Percentiles rank a stretch among this genome's conserved stretches.
Conservation (phyloP, 2,797 vertebrate species). For the Allobates femoralis region DNA sequence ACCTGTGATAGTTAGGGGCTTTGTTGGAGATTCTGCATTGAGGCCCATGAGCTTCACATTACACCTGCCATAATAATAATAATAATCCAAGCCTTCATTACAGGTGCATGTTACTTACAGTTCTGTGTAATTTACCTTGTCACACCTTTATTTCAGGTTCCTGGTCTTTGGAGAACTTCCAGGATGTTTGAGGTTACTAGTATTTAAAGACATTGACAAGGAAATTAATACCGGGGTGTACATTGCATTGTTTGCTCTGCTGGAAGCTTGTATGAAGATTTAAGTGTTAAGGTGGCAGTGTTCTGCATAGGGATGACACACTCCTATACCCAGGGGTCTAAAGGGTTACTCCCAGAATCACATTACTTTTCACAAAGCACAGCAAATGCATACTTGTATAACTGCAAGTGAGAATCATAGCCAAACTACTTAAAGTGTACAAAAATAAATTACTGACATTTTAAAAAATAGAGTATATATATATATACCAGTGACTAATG, state of each 20-base stretch:
- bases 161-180: constrained; percentile 31
- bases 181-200: constrained; percentile 42
- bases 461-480: too few species aligned
- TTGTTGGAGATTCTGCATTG: too few species aligned
- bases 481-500: too few species aligned
- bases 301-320: background rate
- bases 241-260: background rate
- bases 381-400: too few species aligned
- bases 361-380: too few species aligned
- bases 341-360: background rate
- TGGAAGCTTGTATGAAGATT: background rate
- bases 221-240: constrained; percentile 19
- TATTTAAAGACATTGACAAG: constrained; percentile 30
- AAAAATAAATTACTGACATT: too few species aligned
- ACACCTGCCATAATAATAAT: background rate
- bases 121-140: constrained; percentile 19
- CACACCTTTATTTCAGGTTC: constrained; percentile 27
- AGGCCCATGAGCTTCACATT: too few species aligned
- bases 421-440: too few species aligned
- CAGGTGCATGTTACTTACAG: background rate
- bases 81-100: background rate
- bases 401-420: too few species aligned
- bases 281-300: background rate
- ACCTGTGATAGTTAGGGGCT: too few species aligned
- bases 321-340: background rate